Evolutionary conservation across 2,888 invertebrate genomes (phyloP).

Genomic region (Pecten maximus): DNA sequence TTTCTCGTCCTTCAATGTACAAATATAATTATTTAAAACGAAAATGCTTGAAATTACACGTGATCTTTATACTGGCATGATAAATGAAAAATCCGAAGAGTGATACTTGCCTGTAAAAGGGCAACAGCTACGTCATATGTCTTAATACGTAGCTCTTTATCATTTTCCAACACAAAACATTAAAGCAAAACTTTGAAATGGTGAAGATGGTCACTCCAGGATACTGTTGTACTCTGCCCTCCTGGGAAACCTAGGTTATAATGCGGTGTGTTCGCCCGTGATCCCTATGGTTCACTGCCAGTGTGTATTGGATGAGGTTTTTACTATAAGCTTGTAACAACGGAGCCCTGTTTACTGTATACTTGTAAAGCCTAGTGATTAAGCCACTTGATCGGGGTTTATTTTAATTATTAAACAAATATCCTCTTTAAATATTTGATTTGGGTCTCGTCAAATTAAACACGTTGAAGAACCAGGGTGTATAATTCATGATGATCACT

Average conservation of each 20-base stretch:
- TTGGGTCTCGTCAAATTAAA: constrained; percentile 10
- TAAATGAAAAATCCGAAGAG: not conserved
- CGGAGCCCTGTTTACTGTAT: not conserved
- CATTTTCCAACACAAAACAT: not conserved
- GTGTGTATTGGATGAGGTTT: constrained; percentile 6
- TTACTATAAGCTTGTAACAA: constrained; percentile 15
- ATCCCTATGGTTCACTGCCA: not conserved
- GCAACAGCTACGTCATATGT: not conserved
- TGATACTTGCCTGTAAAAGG: not conserved
- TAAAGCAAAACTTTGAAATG: not conserved
- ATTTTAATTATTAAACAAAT: constrained; percentile 30
- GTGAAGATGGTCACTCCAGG: not conserved
- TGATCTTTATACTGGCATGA: too few species aligned
- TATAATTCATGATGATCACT: not conserved
- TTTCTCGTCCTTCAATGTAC: too few species aligned
- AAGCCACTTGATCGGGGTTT: constrained; percentile 32
- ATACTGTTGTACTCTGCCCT: not conserved
- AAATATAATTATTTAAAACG: too few species aligned
- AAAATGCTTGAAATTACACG: too few species aligned
- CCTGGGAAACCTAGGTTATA: not conserved
- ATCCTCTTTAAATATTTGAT: constrained; percentile 13
- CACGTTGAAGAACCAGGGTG: not conserved
- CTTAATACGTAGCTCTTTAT: not conserved
- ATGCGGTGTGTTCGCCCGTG: not conserved
- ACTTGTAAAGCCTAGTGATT: not conserved